A percentile compares a stretch with the other conserved stretches of the same genome.
Evolutionary conservation across 2,888 invertebrate genomes (phyloP).

Genomic region (Phania funesta): DNA sequence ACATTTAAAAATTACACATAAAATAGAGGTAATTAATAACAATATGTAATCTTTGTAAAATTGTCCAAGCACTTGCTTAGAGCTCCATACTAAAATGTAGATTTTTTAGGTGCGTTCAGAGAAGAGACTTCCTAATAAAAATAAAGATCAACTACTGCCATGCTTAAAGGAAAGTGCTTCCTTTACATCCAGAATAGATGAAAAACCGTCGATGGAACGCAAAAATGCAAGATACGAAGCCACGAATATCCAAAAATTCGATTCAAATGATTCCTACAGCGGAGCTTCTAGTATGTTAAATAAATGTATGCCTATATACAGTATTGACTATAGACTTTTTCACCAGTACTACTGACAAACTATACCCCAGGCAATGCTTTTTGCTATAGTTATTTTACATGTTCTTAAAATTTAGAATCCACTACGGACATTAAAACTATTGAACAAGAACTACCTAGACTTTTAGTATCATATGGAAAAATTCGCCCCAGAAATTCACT

Average conservation of each 20-base stretch:
- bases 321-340: too few relatives aligned
- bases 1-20: neutral
- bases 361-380: too few relatives aligned
- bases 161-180: too few relatives aligned
- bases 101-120: neutral
- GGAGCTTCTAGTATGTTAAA: neutral
- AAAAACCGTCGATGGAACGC: neutral
- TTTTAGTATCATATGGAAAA: too few relatives aligned
- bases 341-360: too few relatives aligned
- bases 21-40: slow-evolving; percentile 10
- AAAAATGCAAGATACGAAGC: neutral
- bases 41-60: too few relatives aligned
- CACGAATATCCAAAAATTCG: neutral
- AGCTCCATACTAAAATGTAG: neutral
- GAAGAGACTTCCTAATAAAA: neutral
- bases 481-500: too few relatives aligned
- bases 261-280: neutral
- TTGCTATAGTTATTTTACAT: too few relatives aligned
- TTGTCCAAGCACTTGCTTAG: neutral
- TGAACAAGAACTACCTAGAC: too few relatives aligned
- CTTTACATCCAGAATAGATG: neutral
- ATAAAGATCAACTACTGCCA: neutral
- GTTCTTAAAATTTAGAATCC: too few relatives aligned
- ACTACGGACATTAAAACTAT: too few relatives aligned
- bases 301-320: too few relatives aligned